Percentiles rank a stretch among this genome's conserved stretches.
Conservation (phyloP, 2,797 vertebrate genomes). For the Chloroceryle inda region DNA sequence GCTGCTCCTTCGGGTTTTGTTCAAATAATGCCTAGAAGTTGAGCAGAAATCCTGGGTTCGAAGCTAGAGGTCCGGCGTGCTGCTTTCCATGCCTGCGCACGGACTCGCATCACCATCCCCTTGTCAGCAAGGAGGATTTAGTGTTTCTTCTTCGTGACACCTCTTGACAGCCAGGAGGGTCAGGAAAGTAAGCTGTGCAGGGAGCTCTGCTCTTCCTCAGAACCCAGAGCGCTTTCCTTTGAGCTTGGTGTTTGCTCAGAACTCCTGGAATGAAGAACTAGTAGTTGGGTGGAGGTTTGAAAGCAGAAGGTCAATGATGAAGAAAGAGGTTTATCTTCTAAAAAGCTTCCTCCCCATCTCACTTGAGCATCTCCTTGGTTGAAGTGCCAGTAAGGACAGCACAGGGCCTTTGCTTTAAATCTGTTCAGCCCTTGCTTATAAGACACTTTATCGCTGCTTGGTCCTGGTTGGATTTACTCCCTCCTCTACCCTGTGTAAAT, state of each 20-base stretch:
- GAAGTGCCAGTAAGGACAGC: neutral
- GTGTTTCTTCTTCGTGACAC: neutral
- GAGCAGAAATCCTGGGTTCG: too few relatives aligned
- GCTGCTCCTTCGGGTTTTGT: too few relatives aligned
- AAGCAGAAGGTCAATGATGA: neutral
- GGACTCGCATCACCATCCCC: fast-evolving
- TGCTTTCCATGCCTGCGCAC: too few relatives aligned
- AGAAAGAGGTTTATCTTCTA: neutral
- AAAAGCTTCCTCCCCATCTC: neutral
- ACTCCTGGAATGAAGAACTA: neutral
- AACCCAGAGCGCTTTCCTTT: neutral
- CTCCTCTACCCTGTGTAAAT: neutral
- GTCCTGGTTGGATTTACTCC: neutral
- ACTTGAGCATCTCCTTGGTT: neutral
- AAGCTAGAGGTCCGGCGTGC: too few relatives aligned
- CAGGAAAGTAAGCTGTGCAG: neutral
- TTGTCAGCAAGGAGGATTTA: neutral
- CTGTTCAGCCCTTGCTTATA: neutral
- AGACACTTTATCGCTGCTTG: neutral
- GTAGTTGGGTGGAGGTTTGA: neutral
- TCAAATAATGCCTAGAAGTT: too few relatives aligned
- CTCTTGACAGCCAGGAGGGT: neutral
- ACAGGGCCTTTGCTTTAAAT: neutral
- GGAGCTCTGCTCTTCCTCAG: neutral
- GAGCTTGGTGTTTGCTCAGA: neutral